Conservation (phyloP, 2,888 invertebrate genomes). For the Chrysomela aeneicollis region DNA sequence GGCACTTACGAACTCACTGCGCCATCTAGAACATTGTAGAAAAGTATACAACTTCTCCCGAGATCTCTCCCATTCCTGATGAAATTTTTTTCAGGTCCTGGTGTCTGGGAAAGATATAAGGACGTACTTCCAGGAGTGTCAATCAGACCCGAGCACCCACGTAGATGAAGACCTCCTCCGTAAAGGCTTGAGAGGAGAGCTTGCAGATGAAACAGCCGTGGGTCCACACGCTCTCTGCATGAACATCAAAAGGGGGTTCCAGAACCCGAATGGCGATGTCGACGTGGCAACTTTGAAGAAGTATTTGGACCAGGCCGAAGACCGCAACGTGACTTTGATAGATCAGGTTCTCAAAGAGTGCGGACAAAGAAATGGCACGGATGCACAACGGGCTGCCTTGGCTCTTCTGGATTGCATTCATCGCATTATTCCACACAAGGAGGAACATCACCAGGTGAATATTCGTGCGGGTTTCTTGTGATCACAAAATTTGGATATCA, state of each 20-base stretch:
- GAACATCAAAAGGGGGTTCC: conserved; percentile 14
- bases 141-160: background rate
- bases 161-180: background rate
- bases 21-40: too few species aligned
- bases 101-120: background rate
- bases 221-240: conserved; percentile 15
- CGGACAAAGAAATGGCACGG: conserved; percentile 8
- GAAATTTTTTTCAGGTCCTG: too few species aligned
- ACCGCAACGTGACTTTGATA: background rate
- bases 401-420: conserved; percentile 13
- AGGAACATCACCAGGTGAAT: background rate
- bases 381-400: conserved; percentile 12
- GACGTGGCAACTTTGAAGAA: conserved; percentile 1
- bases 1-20: too few species aligned
- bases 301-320: background rate
- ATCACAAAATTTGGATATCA: too few species aligned
- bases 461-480: too few species aligned
- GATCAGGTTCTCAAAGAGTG: conserved; percentile 2
- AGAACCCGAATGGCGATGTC: conserved; percentile 11
- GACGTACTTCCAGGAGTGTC: background rate
- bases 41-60: too few species aligned
- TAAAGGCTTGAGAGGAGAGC: background rate
- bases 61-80: too few species aligned
- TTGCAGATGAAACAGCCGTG: background rate
- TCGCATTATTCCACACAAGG: background rate